Conservation (phyloP, 1,140 invertebrate species). For the Trichogramma pretiosum region DNA sequence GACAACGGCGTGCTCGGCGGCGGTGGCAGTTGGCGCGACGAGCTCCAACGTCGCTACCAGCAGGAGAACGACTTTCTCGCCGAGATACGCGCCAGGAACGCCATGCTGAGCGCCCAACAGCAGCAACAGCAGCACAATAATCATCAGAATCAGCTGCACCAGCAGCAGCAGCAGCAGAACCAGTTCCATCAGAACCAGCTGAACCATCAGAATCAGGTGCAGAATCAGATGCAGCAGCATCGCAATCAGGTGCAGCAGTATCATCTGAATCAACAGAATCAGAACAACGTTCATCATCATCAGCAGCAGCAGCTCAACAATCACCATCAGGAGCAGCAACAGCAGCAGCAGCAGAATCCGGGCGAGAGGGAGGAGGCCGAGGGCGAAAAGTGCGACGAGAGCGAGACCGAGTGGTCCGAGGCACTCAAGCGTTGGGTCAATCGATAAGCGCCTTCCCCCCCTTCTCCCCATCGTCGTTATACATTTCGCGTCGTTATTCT, state of each 20-base stretch:
- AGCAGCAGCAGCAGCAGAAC: constrained; percentile 36
- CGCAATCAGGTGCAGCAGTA: neutral
- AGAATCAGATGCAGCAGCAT: neutral
- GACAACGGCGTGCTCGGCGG: constrained; percentile 48
- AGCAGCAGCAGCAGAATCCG: constrained; percentile 32
- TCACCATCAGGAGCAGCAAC: neutral
- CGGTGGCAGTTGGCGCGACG: constrained; percentile 52
- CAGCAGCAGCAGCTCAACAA: neutral
- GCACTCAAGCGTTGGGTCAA: constrained; percentile 61
- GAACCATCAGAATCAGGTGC: neutral
- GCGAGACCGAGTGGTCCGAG: constrained; percentile 59
- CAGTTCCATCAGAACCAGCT: constrained; percentile 21
- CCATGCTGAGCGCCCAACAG: constrained; percentile 13
- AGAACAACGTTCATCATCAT: neutral
- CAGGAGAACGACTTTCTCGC: constrained; percentile 58
- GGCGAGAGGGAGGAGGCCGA: constrained; percentile 41
- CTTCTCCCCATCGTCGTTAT: too few species aligned
- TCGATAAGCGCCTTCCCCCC: constrained; percentile 43
- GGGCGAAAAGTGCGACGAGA: constrained; percentile 47
- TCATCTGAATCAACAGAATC: neutral
- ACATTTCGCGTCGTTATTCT: neutral
- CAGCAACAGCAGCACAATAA: constrained; percentile 17
- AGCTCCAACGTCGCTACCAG: constrained; percentile 53
- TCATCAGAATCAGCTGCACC: constrained; percentile 28
- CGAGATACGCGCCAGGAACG: constrained; percentile 51